These are phyloP conservation scores for Rousettus leschenaultii DNA, from an alignment of 2,113 vertebrate species.

Conservation along the genomic window DNA sequence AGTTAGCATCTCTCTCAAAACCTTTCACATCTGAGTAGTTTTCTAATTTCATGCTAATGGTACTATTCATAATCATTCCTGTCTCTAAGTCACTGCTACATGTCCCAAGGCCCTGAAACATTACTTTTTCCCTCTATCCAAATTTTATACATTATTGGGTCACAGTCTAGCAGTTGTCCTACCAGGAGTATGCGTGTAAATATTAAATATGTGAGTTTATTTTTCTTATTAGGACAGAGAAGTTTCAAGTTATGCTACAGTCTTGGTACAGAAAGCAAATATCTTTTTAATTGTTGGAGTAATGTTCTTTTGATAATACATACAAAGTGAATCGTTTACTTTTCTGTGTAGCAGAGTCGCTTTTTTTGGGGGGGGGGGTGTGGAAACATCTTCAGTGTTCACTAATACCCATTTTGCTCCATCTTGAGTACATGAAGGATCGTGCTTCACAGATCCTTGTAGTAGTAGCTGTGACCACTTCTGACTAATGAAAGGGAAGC, in stretches of 20 bases:
- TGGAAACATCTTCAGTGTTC: neutral
- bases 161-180: neutral
- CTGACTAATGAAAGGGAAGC: neutral
- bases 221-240: slow-evolving; percentile 1
- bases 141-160: neutral
- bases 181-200: neutral
- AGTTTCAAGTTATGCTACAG: neutral
- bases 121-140: neutral
- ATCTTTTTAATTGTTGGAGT: neutral
- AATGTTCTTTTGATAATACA: neutral
- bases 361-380: neutral
- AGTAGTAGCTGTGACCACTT: neutral
- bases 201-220: neutral
- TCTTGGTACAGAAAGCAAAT: neutral
- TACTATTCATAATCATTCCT: neutral
- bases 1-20: slow-evolving; percentile 9
- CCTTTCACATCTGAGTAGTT: neutral
- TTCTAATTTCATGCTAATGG: slow-evolving; percentile 52
- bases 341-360: neutral
- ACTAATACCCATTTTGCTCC: neutral
- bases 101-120: neutral
- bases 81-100: neutral
- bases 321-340: neutral
- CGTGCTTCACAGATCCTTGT: neutral
- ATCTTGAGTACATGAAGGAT: neutral